Evolutionary conservation across 2,113 vertebrate species (phyloP).

Genomic region (Sylvia atricapilla): DNA sequence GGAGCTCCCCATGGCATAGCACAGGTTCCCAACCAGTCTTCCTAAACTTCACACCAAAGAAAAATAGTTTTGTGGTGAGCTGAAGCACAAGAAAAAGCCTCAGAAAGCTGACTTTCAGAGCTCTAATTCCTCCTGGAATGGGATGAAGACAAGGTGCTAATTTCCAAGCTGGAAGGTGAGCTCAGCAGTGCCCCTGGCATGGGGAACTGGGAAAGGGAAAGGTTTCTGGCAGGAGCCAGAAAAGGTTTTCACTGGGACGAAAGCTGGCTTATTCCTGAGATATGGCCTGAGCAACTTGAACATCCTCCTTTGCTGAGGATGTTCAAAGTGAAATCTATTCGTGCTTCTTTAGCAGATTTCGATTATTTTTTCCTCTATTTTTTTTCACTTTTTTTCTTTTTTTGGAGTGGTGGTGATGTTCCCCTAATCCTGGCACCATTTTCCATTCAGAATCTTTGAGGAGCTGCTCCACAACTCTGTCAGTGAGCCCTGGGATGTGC

Average conservation of each 20-base stretch:
- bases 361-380: not conserved
- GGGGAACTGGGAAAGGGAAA: not conserved
- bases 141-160: not conserved
- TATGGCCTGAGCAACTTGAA: fast-evolving
- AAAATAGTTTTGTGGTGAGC: not conserved
- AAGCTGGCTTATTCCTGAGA: not conserved
- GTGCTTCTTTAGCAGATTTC: not conserved
- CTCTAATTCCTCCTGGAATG: not conserved
- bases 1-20: not conserved
- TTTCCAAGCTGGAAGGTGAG: not conserved
- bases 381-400: too few species aligned
- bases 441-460: fast-evolving
- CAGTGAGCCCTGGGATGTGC: fast-evolving
- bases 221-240: not conserved
- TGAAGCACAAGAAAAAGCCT: not conserved
- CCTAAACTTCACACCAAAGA: not conserved
- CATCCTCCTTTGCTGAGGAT: not conserved
- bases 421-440: not conserved
- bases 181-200: not conserved
- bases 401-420: not conserved
- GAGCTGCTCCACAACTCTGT: fast-evolving
- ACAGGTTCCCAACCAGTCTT: not conserved
- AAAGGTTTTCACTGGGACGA: not conserved
- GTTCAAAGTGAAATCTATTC: not conserved
- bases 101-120: not conserved